These are phyloP conservation scores for Adelosebastes latens DNA, from an alignment of 2,797 vertebrate species.

Conservation along the genomic window DNA sequence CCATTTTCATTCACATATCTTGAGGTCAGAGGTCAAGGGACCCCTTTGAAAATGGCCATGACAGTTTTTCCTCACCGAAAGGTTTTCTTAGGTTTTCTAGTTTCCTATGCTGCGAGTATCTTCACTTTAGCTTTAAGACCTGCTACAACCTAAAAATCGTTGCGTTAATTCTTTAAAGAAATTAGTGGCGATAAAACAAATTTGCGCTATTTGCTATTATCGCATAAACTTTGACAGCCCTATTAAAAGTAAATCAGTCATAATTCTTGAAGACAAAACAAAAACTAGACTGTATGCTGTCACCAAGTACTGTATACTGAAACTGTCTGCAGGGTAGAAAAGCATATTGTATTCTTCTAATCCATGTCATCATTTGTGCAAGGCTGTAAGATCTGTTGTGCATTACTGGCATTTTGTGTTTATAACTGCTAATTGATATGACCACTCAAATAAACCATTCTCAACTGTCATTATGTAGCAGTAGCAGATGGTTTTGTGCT, in stretches of 20 bases:
- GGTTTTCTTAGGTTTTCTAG: too few species aligned
- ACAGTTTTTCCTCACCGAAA: too few species aligned
- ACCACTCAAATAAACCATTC: not conserved
- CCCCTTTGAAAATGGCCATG: too few species aligned
- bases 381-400: not conserved
- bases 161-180: too few species aligned
- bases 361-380: not conserved
- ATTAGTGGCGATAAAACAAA: too few species aligned
- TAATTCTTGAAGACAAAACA: not conserved
- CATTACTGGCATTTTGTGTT: not conserved
- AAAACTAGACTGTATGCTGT: not conserved
- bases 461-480: not conserved
- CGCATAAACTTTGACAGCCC: too few species aligned
- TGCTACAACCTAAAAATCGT: too few species aligned
- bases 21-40: too few species aligned
- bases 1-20: too few species aligned
- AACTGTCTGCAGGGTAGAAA: not conserved
- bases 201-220: too few species aligned
- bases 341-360: not conserved
- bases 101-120: too few species aligned
- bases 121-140: too few species aligned
- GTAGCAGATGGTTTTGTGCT: conserved; percentile 12
- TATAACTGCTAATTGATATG: not conserved
- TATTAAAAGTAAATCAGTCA: not conserved
- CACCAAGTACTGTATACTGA: not conserved